Percentiles rank a stretch among this genome's conserved stretches.
These are phyloP conservation scores for Yponomeuta malinellus DNA, from an alignment of 2,888 invertebrate genomes.

Conservation along the genomic window DNA sequence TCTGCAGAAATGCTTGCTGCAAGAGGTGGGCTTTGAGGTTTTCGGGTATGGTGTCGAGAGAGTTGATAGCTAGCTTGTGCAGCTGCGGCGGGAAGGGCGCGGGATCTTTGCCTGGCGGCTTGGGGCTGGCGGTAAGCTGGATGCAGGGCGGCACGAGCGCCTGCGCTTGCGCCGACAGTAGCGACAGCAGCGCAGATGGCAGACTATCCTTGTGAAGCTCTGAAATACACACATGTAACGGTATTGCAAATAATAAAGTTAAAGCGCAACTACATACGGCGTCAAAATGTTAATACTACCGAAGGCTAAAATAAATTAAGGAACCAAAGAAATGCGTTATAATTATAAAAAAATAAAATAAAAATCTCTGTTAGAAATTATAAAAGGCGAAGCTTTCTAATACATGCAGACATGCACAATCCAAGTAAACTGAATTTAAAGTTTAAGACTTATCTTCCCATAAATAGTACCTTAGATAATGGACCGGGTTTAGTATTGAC, in stretches of 20 bases:
- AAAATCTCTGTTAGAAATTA: slow-evolving; percentile 67
- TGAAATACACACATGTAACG: slow-evolving; percentile 54
- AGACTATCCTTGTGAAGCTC: slow-evolving; percentile 61
- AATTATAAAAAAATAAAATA: slow-evolving; percentile 50
- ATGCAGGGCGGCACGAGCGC: slow-evolving; percentile 46
- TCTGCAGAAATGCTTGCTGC: slow-evolving; percentile 57
- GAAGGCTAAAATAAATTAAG: slow-evolving; percentile 72
- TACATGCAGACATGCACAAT: slow-evolving; percentile 75
- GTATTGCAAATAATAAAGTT: slow-evolving; percentile 59
- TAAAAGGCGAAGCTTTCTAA: slow-evolving; percentile 73
- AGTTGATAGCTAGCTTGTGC: background rate
- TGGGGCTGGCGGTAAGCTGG: slow-evolving; percentile 38
- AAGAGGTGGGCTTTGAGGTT: slow-evolving; percentile 52
- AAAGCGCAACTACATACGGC: slow-evolving; percentile 55
- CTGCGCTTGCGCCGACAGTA: slow-evolving; percentile 53
- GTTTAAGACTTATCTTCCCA: slow-evolving; percentile 65
- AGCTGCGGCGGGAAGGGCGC: slow-evolving; percentile 23
- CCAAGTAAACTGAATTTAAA: slow-evolving; percentile 42
- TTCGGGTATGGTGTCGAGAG: slow-evolving; percentile 37
- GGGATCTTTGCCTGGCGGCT: slow-evolving; percentile 31
- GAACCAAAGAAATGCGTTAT: slow-evolving; percentile 77
- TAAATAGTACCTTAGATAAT: slow-evolving; percentile 41
- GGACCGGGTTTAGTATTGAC: slow-evolving; percentile 24
- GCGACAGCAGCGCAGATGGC: slow-evolving; percentile 65
- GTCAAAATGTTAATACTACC: slow-evolving; percentile 74